Evolutionary conservation across 2,888 invertebrate species (phyloP).

Genomic region (Tubulanus polymorphus): DNA sequence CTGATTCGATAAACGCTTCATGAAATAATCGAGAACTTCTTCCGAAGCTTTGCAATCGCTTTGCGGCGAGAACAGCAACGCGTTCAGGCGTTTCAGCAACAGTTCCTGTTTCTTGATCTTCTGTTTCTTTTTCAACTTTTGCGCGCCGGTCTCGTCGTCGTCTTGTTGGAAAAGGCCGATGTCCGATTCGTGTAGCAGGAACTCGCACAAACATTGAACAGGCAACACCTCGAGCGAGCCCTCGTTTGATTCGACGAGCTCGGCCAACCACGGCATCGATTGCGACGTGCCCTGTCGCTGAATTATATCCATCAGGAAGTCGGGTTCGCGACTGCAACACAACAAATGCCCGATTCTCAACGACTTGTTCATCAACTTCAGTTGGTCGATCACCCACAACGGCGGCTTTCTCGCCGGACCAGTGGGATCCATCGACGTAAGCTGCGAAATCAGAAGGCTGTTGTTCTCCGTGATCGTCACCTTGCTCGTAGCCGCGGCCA

Average conservation of each 20-base stretch:
- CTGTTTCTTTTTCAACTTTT: conserved; percentile 47
- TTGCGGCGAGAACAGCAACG: conserved; percentile 58
- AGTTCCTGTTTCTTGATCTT: conserved; percentile 76
- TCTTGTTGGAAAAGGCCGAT: conserved; percentile 13
- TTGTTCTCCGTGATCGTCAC: conserved; percentile 84
- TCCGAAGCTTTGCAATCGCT: conserved; percentile 61
- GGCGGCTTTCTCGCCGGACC: conserved; percentile 82
- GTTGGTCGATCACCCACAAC: conserved; percentile 68
- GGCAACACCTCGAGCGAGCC: conserved; percentile 84
- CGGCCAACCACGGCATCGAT: conserved; percentile 96
- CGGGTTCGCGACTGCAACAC: conserved; percentile 83
- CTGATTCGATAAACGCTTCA: conserved; percentile 76
- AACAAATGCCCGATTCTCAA: conserved; percentile 83
- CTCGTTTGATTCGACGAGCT: conserved; percentile 86
- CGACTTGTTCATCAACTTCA: conserved; percentile 71
- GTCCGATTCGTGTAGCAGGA: conserved; percentile 64
- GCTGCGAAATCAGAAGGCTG: conserved; percentile 77
- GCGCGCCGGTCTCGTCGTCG: conserved; percentile 59
- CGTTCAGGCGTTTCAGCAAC: conserved; percentile 64
- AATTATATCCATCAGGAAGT: conserved; percentile 87
- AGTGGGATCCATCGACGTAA: conserved; percentile 80
- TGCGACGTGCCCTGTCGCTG: conserved; percentile 76
- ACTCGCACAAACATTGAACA: conserved; percentile 96
- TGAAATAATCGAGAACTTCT: conserved; percentile 85
- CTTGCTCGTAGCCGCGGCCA: conserved; percentile 74